Conservation (phyloP, 2,888 invertebrate genomes). For the Cheiracanthium punctorium region DNA sequence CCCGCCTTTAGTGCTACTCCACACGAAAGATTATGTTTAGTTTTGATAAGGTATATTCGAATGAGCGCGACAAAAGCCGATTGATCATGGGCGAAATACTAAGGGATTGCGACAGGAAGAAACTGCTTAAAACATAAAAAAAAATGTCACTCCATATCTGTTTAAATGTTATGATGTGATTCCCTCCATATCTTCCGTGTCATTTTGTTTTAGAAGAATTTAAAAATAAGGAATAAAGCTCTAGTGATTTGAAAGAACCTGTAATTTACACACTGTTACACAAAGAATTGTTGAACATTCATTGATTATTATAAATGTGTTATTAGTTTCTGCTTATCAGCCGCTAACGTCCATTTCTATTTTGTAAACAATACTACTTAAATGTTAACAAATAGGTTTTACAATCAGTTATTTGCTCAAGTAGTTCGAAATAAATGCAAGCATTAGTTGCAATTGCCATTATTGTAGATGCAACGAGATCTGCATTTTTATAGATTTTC, state of each 20-base stretch:
- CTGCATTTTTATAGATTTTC: no score
- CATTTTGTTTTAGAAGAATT: background rate
- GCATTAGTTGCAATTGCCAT: background rate
- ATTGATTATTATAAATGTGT: background rate
- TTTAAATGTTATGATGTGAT: background rate
- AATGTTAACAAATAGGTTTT: background rate
- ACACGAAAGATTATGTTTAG: background rate
- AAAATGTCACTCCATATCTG: background rate
- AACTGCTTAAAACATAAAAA: background rate
- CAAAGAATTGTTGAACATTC: background rate
- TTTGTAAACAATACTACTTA: background rate
- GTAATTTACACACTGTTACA: background rate
- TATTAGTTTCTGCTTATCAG: background rate
- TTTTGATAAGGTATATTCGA: background rate
- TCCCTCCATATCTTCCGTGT: conserved; percentile 5
- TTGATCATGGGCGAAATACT: background rate
- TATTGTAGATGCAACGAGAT: background rate
- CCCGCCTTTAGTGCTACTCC: background rate
- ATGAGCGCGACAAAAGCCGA: background rate
- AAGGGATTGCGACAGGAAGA: background rate
- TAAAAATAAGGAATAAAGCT: no score
- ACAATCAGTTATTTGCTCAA: conserved; percentile 13
- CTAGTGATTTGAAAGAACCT: background rate
- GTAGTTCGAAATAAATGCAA: background rate
- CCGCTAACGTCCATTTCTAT: background rate